phyloP scores from a whole-genome alignment of 2,113 vertebrate genomes.

The Podarcis raffonei region DNA sequence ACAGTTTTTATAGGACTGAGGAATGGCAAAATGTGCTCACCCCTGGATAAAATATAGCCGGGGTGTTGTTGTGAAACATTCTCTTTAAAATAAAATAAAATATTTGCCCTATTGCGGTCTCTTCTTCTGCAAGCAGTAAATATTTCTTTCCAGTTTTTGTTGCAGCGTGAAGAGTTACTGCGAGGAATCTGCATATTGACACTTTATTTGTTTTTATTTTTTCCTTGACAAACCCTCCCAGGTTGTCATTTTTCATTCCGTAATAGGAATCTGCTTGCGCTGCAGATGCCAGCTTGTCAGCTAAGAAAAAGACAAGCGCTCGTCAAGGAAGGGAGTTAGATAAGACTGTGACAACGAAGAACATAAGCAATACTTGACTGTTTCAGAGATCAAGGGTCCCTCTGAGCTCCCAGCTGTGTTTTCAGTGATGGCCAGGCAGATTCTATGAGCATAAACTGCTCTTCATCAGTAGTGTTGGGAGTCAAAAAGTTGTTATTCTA shows the following conservation, averaged over 20 bases:
- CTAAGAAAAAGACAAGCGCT: not conserved
- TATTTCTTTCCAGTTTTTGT: constrained; percentile 41
- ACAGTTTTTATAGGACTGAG: constrained; percentile 37
- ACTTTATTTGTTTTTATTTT: not conserved
- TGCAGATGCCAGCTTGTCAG: not conserved
- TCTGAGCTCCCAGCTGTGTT: too few species aligned
- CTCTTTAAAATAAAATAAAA: constrained; percentile 19
- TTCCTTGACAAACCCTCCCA: not conserved
- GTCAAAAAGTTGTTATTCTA: too few species aligned
- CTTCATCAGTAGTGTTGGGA: too few species aligned
- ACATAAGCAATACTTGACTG: too few species aligned
- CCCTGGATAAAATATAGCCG: constrained; percentile 46
- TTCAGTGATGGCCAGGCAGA: too few species aligned
- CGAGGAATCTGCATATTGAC: constrained; percentile 31
- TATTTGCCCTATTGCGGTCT: constrained; percentile 35
- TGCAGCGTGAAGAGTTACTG: constrained; percentile 30
- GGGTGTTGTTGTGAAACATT: constrained; percentile 3
- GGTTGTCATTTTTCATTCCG: constrained; percentile 18
- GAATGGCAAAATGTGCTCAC: constrained; percentile 45
- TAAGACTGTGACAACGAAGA: not conserved
- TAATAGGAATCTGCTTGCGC: constrained; percentile 7
- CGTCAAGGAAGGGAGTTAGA: not conserved
- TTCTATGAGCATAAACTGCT: too few species aligned
- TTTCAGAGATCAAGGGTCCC: too few species aligned
- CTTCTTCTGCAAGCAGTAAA: constrained; percentile 51